phyloP scores from a whole-genome alignment of 2,888 invertebrate genomes.

The Pseudanteris insignis region DNA sequence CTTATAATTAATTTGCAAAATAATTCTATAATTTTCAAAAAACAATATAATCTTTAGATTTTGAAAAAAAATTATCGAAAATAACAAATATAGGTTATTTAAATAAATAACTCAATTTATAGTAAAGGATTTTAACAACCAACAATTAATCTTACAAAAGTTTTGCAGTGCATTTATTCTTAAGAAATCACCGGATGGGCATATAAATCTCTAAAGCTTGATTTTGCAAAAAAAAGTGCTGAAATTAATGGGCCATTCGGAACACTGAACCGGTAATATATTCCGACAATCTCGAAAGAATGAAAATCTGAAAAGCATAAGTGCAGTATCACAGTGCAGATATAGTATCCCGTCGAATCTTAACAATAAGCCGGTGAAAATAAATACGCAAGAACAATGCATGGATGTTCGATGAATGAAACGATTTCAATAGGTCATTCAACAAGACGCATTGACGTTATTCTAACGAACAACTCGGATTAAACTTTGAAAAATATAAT shows the following conservation, averaged over 20 bases:
- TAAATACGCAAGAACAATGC: constrained; percentile 27
- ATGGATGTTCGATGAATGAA: constrained; percentile 19
- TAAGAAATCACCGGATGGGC: too few relatives aligned
- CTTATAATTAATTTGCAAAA: background rate
- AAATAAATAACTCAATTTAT: too few relatives aligned
- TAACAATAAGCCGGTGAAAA: constrained; percentile 11
- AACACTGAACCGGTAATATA: constrained; percentile 9
- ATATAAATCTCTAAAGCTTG: constrained; percentile 1
- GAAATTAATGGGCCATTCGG: constrained; percentile 11
- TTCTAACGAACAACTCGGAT: constrained; percentile 32
- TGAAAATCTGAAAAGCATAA: constrained; percentile 13
- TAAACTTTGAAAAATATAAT: constrained; percentile 35
- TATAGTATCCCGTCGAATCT: constrained; percentile 9
- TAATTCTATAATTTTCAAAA: too few relatives aligned
- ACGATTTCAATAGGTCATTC: constrained; percentile 27
- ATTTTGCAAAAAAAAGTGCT: constrained; percentile 2
- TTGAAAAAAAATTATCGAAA: too few relatives aligned
- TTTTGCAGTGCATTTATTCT: too few relatives aligned
- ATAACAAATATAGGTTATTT: too few relatives aligned
- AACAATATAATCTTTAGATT: too few relatives aligned
- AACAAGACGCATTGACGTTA: constrained; percentile 1
- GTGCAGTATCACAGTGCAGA: constrained; percentile 5
- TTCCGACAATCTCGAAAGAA: constrained; percentile 10
- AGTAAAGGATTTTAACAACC: background rate
- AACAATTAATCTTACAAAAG: too few relatives aligned